Conservation (phyloP, 2,113 vertebrate species). For the Xenotilapia longispinis region DNA sequence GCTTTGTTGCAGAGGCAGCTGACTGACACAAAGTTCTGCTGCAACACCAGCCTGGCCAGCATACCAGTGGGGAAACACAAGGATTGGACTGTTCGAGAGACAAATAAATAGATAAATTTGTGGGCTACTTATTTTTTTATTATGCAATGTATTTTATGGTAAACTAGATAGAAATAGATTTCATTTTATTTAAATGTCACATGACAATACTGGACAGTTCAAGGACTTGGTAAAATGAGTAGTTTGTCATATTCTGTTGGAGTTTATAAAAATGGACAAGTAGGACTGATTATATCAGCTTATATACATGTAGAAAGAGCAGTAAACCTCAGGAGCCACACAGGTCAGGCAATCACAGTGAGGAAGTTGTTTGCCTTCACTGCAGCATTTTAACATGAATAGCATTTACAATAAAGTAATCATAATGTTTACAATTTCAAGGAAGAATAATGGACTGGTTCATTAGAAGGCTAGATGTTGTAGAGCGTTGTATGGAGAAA, state of each 20-base stretch:
- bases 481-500: neutral
- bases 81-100: neutral
- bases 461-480: neutral
- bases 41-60: neutral
- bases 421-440: neutral
- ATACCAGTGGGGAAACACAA: neutral
- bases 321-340: neutral
- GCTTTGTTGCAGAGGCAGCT: neutral
- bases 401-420: neutral
- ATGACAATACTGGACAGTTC: neutral
- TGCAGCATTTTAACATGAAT: neutral
- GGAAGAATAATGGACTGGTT: neutral
- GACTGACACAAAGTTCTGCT: neutral
- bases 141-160: neutral
- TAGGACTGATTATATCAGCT: neutral
- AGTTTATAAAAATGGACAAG: neutral
- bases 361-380: neutral
- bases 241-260: neutral
- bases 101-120: neutral
- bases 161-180: neutral
- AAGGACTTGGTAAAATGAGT: neutral
- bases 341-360: neutral
- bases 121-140: neutral
- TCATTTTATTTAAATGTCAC: neutral
- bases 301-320: neutral